These are phyloP conservation scores for Zootermopsis nevadensis DNA, from an alignment of 2,888 invertebrate genomes.

Conservation along the genomic window DNA sequence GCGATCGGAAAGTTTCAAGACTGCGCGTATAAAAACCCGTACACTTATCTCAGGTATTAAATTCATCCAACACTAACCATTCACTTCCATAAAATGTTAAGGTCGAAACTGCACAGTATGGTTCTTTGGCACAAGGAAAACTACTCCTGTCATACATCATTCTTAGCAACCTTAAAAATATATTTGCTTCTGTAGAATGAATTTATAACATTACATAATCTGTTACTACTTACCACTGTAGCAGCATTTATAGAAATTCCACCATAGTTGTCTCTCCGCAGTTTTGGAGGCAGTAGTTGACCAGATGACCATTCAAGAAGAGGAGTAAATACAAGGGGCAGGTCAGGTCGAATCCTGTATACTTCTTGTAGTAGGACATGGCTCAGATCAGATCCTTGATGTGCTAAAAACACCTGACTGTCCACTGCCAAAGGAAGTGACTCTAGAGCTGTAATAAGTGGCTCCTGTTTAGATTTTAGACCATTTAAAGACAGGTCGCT, in stretches of 20 bases:
- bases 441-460: neutral
- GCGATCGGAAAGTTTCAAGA: too few species aligned
- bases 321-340: neutral
- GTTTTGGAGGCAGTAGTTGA: neutral
- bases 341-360: neutral
- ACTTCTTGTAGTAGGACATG: neutral
- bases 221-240: neutral
- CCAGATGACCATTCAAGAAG: neutral
- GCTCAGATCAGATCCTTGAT: neutral
- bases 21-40: too few species aligned
- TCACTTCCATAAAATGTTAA: too few species aligned
- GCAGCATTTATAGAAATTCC: neutral
- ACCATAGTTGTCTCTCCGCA: neutral
- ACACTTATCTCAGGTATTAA: too few species aligned
- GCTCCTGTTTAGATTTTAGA: neutral
- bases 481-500: neutral
- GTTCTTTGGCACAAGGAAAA: too few species aligned
- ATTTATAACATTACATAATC: too few species aligned
- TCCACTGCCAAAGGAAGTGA: neutral
- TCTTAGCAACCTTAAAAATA: too few species aligned
- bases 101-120: too few species aligned
- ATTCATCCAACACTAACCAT: too few species aligned
- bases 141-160: too few species aligned
- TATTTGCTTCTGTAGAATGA: too few species aligned
- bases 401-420: neutral